Evolutionary conservation across 2,797 vertebrate genomes (phyloP), one percentile per base, ranked within the genome.

Genomic region (Remorina albescens): DNA sequence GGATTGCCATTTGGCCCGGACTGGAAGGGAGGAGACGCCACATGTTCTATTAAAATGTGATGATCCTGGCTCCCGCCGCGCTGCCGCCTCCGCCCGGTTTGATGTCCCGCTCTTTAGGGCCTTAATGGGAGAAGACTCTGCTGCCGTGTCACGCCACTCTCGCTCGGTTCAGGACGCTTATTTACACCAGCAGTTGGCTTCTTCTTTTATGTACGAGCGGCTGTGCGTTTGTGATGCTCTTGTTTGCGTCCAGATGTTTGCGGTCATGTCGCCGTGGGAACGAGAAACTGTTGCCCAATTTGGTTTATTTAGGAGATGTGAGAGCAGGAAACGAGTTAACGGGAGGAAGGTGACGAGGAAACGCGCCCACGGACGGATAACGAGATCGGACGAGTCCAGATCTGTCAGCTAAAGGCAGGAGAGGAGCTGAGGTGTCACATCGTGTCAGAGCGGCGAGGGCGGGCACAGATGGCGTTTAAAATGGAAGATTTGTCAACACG

Each of bases 11-110:
- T 92, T 93, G 92, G 92, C 89, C 84, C 82, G 47, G 82, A 86
- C 91, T 80, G 87, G 42, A 75, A 74, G 81, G 76, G 81, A 79
- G 81, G 80, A 80, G 88, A 84, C 36, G 88, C 90, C 90, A 92
- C 89, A 91, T 92, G 91, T 91, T 90, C 84, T 88, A 94, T 95
- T 93, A 94, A 94, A 94, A 90, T 86, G 89, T 93, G 90, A 94
- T 91, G 92, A 91, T 87, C 80, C 88, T 81, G 71, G 87, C 78
- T 84, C 87, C 90, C 78, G 61, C 74, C 19, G 70, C 59, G 62
- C 41, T 60, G 7, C 79, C 71, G 23, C 71, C 71, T 64, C 81
- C 79, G 50, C 86, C 76, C 59, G 65, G 87, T 88, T 91, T 93
- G 88, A 89, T 91, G 91, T 91, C 74, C 85, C 69, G 78, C 89